A percentile compares a stretch with the other conserved stretches of the same genome.
These are phyloP conservation scores for Hylaea fasciaria DNA, from an alignment of 2,888 invertebrate species.

Conservation along the genomic window DNA sequence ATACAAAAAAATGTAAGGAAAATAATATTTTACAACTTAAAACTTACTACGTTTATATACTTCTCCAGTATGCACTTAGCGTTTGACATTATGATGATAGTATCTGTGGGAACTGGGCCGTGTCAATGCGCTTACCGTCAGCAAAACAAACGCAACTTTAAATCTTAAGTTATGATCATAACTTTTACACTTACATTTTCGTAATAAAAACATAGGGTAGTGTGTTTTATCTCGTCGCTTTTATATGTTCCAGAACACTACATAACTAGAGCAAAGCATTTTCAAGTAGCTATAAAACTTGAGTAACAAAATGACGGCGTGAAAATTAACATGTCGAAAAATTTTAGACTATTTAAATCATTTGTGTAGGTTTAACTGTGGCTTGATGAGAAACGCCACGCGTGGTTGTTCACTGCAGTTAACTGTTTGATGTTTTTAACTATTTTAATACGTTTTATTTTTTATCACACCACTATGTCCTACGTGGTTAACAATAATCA, in stretches of 20 bases:
- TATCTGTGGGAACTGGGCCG: slow-evolving; percentile 64
- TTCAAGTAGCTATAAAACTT: slow-evolving; percentile 5
- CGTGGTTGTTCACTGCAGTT: too few relatives aligned
- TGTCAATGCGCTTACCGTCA: slow-evolving; percentile 46
- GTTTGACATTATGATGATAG: slow-evolving; percentile 52
- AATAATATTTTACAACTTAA: too few relatives aligned
- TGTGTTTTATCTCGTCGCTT: neutral
- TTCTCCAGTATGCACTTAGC: slow-evolving; percentile 51
- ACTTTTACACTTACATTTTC: slow-evolving; percentile 1
- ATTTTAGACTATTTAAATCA: neutral
- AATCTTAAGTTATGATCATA: neutral
- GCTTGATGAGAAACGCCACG: too few relatives aligned
- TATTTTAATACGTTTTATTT: too few relatives aligned
- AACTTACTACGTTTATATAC: neutral
- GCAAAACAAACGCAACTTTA: slow-evolving; percentile 44
- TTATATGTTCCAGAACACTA: neutral
- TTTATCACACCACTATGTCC: too few relatives aligned
- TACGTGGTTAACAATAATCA: too few relatives aligned
- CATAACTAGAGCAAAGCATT: neutral
- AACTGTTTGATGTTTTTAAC: too few relatives aligned
- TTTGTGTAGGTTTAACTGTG: too few relatives aligned
- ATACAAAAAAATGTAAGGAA: too few relatives aligned
- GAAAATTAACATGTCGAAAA: neutral
- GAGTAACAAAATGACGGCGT: neutral
- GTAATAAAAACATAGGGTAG: slow-evolving; percentile 3